Evolutionary conservation across 2,797 vertebrate genomes (phyloP), one percentile per base, ranked within the genome.

Genomic region (Tadarida brasiliensis): DNA sequence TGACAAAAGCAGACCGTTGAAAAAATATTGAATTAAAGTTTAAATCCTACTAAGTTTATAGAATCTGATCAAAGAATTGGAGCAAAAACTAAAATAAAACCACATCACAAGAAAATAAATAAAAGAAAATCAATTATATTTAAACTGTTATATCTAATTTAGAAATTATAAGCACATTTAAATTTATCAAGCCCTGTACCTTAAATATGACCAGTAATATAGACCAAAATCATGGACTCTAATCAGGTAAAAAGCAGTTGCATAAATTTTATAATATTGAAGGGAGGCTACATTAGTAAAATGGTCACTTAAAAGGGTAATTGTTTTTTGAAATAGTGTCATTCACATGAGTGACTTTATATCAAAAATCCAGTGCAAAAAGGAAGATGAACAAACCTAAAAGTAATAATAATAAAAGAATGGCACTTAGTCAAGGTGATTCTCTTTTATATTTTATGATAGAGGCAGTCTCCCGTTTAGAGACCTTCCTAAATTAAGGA

Each of bases 401-500:
- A 63, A 87, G 24, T 74, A 87, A 71, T 87, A 7, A 82, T 90
- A 51, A 51, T 51, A 15, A 92, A 49, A 1, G 17, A 28, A 56
- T 49, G 26, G 65, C 80, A 65, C 11, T 81, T 91, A 84, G 81
- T 22, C 22, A 22, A 81, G 12, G 3, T 26, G 11, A 83, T 44
- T 59, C 4, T 65, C 26, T 88, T 67, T 59, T 56, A 30, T 57
- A 4, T 80, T 51, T 91, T 63, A 74, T 49, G 63, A 35, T 94
- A 59, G 17, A 78, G 35, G 28, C 24, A 61, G n/a, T 74, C 22
- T 30, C 20, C 3, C 61, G 51, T 44, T 59, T 71, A 86, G 83
- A 81, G 71, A 90, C 30, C 16, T 74, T 80, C 49, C 17, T 82
- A 94, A 92, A 51, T 74, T 74, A 85, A 70, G 47, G 47, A 68